Evolutionary conservation across 92 coral and sea anemone species (phyloP).

Genomic region (Hydrozoanthus gracilis): DNA sequence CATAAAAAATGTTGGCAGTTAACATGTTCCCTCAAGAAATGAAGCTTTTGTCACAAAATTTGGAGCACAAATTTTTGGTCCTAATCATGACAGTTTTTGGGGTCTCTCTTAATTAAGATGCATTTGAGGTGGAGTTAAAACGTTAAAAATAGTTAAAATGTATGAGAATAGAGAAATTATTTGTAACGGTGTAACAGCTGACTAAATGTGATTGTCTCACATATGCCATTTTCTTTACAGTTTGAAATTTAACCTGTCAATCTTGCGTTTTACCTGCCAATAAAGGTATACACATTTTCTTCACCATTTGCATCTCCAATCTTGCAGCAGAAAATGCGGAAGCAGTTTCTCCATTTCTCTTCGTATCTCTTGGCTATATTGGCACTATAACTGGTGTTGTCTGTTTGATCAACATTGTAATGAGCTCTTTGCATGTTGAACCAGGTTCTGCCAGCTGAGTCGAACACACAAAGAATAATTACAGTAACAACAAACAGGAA

Average conservation of each 20-base stretch:
- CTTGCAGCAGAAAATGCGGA: conserved; percentile 80
- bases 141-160: too few relatives aligned
- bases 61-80: too few relatives aligned
- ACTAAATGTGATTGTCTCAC: background rate
- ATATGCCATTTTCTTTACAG: background rate
- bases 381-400: conserved; percentile 63
- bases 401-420: conserved; percentile 51
- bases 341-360: conserved; percentile 85
- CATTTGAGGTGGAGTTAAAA: too few relatives aligned
- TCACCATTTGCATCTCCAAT: conserved; percentile 87
- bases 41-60: too few relatives aligned
- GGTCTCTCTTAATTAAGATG: too few relatives aligned
- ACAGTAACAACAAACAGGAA: conserved; percentile 82
- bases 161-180: too few relatives aligned
- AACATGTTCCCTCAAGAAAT: too few relatives aligned
- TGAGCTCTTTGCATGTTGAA: conserved; percentile 79
- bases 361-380: conserved; percentile 84
- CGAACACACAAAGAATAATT: conserved; percentile 85
- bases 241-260: background rate
- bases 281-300: conserved; percentile 88
- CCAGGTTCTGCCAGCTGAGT: conserved; percentile 95
- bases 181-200: background rate
- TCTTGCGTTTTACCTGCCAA: conserved; percentile 77
- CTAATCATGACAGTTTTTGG: too few relatives aligned
- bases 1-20: too few relatives aligned